Evolutionary conservation across 2,888 invertebrate species (phyloP), one percentile per base, ranked within the genome.

Genomic region (Tinea pellionella): DNA sequence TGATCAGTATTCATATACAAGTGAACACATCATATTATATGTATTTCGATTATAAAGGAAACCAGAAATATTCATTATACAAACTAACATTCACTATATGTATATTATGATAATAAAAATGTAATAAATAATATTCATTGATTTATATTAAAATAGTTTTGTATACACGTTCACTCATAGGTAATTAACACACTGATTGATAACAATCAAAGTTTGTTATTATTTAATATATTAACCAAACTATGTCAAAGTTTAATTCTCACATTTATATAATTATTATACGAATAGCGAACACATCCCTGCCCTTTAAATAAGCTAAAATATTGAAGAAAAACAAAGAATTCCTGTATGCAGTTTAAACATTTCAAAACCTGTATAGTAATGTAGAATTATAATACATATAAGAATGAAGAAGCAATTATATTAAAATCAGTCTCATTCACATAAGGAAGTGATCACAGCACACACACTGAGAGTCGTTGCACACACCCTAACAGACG

Each of bases 361-460:
- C 4, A 47, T 16, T 47, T n/a, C 18, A 47, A 47, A 47, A 47
- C 16, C 47, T 47, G 47, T 47, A 47, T 18, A 37, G 37, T 37
- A 47, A 55, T 55, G 55, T 55, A 55, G 24, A 55, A 4, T 55
- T n/a, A n/a, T n/a, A n/a, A n/a, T n/a, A 24, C 19, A 55, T 29
- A 19, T 37, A 24, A 24, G 24, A 24, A 6, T 24, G 24, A 24
- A 12, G 11, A 55, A 51, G 37, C 53, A 16, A 55, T 30, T 37
- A 61, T 59, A n/a, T 59, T 83, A 83, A 87, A 87, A 85, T 87
- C 86, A 87, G 86, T 87, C 86, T 87, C 86, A 85, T 86, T 84
- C 84, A 80, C 86, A 86, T 86, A 86, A 87, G 86, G 86, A 86
- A 85, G 83, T 84, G 82, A 83, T 86, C 85, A 86, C 86, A 86